Evolutionary conservation across 2,113 vertebrate species (phyloP).

Genomic region (Bujurquina vittata): DNA sequence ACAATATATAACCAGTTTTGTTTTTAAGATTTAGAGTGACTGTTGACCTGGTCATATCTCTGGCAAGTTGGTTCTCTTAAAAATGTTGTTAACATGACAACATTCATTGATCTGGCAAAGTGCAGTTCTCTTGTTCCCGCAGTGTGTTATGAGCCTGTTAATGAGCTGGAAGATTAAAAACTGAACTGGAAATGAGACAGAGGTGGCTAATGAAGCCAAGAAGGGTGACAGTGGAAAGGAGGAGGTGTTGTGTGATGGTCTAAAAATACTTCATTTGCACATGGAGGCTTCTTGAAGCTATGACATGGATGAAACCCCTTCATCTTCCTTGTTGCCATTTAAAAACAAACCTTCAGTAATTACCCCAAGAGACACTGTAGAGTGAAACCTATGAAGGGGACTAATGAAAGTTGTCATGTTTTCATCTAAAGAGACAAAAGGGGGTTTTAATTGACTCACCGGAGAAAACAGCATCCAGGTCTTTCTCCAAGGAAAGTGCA

Average conservation of each 20-base stretch:
- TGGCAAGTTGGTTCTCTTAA: conserved; percentile 15
- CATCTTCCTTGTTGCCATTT: neutral
- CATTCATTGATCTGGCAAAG: conserved; percentile 32
- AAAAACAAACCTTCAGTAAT: conserved; percentile 39
- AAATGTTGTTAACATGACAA: conserved; percentile 33
- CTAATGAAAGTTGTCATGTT: conserved; percentile 43
- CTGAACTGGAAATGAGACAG: conserved; percentile 47
- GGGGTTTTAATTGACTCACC: conserved; percentile 9
- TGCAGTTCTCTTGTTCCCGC: conserved; percentile 31
- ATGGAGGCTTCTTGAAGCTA: neutral
- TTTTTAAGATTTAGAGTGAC: conserved; percentile 27
- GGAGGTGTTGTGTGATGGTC: conserved; percentile 15
- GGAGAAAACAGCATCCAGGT: neutral
- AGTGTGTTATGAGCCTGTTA: conserved; percentile 51
- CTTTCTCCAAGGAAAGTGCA: conserved; percentile 2
- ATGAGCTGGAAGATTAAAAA: conserved; percentile 64
- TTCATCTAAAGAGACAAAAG: conserved; percentile 19
- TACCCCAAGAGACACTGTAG: conserved; percentile 23
- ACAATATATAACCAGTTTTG: neutral
- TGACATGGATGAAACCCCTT: conserved; percentile 18
- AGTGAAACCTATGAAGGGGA: conserved; percentile 42
- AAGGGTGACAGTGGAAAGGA: conserved; percentile 14
- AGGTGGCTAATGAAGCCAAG: conserved; percentile 49
- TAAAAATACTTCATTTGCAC: conserved; percentile 54
- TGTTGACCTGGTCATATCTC: conserved; percentile 17